These are phyloP conservation scores for Limnephilus rhombicus DNA, from an alignment of 2,888 invertebrate genomes.

Conservation along the genomic window DNA sequence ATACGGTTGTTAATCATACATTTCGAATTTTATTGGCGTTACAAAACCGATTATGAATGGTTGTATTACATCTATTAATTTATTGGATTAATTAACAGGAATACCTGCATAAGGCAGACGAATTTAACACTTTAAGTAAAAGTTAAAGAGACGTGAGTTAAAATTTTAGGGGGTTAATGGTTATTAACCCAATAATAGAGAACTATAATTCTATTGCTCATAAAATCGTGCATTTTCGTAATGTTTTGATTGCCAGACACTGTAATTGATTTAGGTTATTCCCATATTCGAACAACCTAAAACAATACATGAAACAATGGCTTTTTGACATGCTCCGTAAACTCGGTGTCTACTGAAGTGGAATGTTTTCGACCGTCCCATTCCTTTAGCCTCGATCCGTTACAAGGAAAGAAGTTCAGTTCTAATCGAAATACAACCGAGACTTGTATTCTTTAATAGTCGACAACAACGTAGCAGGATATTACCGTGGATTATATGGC, in stretches of 20 bases:
- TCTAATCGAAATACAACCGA: conserved; percentile 30
- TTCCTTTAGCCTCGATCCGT: conserved; percentile 14
- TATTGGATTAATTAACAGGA: background rate
- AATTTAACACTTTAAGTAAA: background rate
- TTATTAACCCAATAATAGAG: background rate
- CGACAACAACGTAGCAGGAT: background rate
- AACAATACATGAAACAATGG: conserved; percentile 43
- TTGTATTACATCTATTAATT: background rate
- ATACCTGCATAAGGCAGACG: background rate
- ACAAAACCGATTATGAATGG: background rate
- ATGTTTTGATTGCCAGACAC: background rate
- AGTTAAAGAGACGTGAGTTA: background rate
- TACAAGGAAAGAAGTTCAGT: conserved; percentile 35
- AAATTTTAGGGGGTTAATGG: background rate
- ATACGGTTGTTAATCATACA: background rate
- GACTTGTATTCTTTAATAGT: conserved; percentile 31
- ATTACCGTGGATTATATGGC: background rate
- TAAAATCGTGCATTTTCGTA: background rate
- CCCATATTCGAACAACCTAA: conserved; percentile 34
- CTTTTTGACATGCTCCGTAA: conserved; percentile 49
- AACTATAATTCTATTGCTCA: background rate
- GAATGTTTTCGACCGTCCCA: conserved; percentile 36
- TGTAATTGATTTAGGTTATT: conserved; percentile 35
- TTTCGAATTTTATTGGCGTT: background rate
- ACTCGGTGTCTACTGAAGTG: conserved; percentile 10